These are phyloP conservation scores for Microplitis mediator DNA, from an alignment of 1,140 invertebrate species.

Conservation along the genomic window DNA sequence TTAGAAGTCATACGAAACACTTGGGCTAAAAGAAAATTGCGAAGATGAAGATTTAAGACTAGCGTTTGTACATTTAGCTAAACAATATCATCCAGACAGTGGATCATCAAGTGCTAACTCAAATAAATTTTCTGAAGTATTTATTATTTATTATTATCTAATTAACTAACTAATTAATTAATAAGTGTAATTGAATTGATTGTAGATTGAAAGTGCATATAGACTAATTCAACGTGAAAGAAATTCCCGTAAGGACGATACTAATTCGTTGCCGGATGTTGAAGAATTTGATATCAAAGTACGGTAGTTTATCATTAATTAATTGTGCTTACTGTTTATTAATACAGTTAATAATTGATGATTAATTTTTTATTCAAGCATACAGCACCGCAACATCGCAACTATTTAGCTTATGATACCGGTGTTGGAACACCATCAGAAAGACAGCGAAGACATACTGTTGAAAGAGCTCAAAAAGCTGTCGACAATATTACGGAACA, in stretches of 20 bases:
- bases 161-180: not conserved
- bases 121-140: conserved; percentile 74
- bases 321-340: conserved; percentile 11
- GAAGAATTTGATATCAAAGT: conserved; percentile 64
- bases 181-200: not conserved
- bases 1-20: conserved; percentile 70
- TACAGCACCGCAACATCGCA: conserved; percentile 86
- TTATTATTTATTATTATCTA: not conserved
- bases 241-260: conserved; percentile 60
- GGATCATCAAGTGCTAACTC: conserved; percentile 69
- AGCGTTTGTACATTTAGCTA: conserved; percentile 77
- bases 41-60: conserved; percentile 74
- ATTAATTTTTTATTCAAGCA: conserved; percentile 64
- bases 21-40: conserved; percentile 71
- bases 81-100: conserved; percentile 84
- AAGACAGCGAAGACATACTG: conserved; percentile 75
- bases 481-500: conserved; percentile 78
- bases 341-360: conserved; percentile 26
- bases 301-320: conserved; percentile 22
- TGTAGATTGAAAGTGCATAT: conserved; percentile 65
- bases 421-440: conserved; percentile 79
- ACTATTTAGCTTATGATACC: conserved; percentile 80
- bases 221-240: conserved; percentile 54
- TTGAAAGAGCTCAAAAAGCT: conserved; percentile 73
- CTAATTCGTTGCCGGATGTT: conserved; percentile 55